These are phyloP conservation scores for Carposina sasakii DNA, from an alignment of 1,140 invertebrate species.

Conservation along the genomic window DNA sequence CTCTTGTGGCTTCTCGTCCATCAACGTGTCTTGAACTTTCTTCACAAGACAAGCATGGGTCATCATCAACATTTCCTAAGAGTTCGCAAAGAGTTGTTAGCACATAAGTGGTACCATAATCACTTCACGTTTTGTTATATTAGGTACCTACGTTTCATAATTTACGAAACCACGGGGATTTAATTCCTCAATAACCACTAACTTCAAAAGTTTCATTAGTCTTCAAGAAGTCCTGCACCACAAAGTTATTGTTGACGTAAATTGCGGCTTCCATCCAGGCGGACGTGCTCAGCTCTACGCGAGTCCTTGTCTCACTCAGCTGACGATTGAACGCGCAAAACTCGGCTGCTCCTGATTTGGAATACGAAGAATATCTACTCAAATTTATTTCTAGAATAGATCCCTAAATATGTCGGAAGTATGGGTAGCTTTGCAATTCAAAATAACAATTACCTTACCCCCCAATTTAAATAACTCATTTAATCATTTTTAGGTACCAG, in stretches of 20 bases:
- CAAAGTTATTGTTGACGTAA: conserved; percentile 56
- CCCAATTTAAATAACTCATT: too few species aligned
- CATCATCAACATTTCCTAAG: conserved; percentile 56
- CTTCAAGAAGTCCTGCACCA: conserved; percentile 37
- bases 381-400: too few species aligned
- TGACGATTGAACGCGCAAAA: conserved; percentile 50
- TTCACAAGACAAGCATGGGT: conserved; percentile 45
- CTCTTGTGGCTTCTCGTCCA: conserved; percentile 16
- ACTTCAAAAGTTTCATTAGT: conserved; percentile 46
- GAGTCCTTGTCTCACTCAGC: conserved; percentile 45
- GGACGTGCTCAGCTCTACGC: conserved; percentile 48
- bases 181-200: too few species aligned
- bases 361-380: too few species aligned
- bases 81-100: background rate
- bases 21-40: conserved; percentile 30
- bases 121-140: too few species aligned
- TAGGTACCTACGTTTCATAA: too few species aligned
- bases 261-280: conserved; percentile 53
- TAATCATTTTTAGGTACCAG: too few species aligned
- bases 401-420: too few species aligned
- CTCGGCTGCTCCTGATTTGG: too few species aligned
- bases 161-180: too few species aligned
- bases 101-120: background rate
- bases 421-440: too few species aligned
- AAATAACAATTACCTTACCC: too few species aligned